Base-by-base conservation (phyloP, 1,140 invertebrate species). In the Drosophila athabasca region DNA sequence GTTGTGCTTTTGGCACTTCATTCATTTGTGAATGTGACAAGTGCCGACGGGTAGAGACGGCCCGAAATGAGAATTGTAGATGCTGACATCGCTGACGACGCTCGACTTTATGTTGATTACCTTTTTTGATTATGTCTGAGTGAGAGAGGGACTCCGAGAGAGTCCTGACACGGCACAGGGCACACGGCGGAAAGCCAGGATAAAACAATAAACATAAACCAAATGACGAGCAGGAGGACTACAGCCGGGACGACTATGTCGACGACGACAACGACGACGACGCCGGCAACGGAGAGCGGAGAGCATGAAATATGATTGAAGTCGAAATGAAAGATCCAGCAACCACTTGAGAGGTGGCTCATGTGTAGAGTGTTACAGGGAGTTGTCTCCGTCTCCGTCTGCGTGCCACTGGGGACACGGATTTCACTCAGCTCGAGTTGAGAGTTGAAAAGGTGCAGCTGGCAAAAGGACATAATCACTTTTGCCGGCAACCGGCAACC, bases 151-250 rank as follows among this genome's bases (percentile, higher is more conserved):
- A 62, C 62, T 55, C 44, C 68, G 77, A 60, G 62, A 54, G 60
- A 62, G 67, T 60, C 44, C 50, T 59, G 35, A 3, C 35, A 39
- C 57, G 79, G 84, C 79, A 66, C 71, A 83, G 70, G 83, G 79
- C 83, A 68, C 71, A 83, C 75, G 83, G 79, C 83, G 58, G 49
- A 84, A 77, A 80, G 77, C 73, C 79, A 51, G 72, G 77, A 88
- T 70, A 88, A 83, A 88, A 88, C 83, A 88, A 88, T 88, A 88
- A 88, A 88, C 79, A 88, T 88, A 88, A 88, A 88, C 84, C 84
- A 88, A 83, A 78, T 78, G 67, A 72, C 60, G 67, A 48, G 67
- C 65, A 39, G 35, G 35, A 39, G 35, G 35, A 13, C 35, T 39
- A 39, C 35, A 39, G 11, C 11, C 11, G 4, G 35, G 35, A 13